Conservation (phyloP, 2,113 vertebrate species). For the Gadus macrocephalus region DNA sequence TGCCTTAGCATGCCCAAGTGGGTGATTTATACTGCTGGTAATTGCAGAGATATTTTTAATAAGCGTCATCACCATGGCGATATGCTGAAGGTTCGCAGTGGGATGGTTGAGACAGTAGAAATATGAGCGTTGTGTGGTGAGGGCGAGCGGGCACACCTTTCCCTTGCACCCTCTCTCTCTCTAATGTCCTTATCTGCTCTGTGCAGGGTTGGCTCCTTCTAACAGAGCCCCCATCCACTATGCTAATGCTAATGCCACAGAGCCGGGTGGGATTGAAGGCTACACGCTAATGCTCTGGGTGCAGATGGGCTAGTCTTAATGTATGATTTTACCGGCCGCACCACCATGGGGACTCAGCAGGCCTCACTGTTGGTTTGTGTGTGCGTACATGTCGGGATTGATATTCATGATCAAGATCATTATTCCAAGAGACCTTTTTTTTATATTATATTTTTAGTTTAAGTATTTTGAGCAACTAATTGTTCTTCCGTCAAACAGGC, state of each 20-base stretch:
- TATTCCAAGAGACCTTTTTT: too few species aligned
- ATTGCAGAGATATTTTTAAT: slow-evolving; percentile 61
- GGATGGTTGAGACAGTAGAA: slow-evolving; percentile 38
- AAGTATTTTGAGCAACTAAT: too few species aligned
- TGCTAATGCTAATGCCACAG: slow-evolving; percentile 52
- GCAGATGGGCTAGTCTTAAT: slow-evolving; percentile 50
- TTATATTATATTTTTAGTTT: too few species aligned
- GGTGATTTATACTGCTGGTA: slow-evolving; percentile 53
- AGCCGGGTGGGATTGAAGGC: slow-evolving; percentile 36
- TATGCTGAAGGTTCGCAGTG: slow-evolving; percentile 41
- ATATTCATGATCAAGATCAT: too few species aligned
- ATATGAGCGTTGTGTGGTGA: slow-evolving; percentile 44
- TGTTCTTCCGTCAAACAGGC: too few species aligned
- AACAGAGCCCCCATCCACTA: slow-evolving; percentile 46
- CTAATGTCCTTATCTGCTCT: slow-evolving; percentile 66
- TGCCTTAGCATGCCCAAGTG: slow-evolving; percentile 34
- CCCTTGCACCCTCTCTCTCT: slow-evolving; percentile 35
- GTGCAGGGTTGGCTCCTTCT: slow-evolving; percentile 54
- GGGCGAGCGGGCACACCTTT: slow-evolving; percentile 45
- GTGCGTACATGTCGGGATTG: too few species aligned
- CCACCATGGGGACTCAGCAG: slow-evolving; percentile 37
- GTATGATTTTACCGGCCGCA: slow-evolving; percentile 54
- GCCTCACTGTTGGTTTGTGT: slow-evolving; percentile 39
- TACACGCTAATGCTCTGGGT: slow-evolving; percentile 50
- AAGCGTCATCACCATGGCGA: slow-evolving; percentile 42